phyloP scores from a whole-genome alignment of 2,888 invertebrate genomes.

The Stramonita haemastoma region DNA sequence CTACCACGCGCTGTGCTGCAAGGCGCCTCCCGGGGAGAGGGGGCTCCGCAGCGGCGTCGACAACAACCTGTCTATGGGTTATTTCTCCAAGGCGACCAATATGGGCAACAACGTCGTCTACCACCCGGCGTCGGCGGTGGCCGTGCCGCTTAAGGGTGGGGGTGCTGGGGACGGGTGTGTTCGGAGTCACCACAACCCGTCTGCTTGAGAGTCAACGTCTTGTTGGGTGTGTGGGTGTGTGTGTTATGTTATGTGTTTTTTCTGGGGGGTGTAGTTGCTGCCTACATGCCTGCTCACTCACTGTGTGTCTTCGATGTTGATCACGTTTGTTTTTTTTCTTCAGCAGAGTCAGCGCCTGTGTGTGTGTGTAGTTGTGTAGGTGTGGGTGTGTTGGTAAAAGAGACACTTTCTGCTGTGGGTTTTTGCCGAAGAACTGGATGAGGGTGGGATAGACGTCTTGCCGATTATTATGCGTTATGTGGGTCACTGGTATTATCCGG shows the following conservation, averaged over 20 bases:
- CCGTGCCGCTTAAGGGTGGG: constrained; percentile 5
- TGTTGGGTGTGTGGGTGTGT: too few species aligned
- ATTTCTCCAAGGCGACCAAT: constrained; percentile 40
- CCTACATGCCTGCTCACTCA: constrained; percentile 17
- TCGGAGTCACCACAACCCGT: neutral
- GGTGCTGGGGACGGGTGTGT: neutral
- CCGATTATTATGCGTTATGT: too few species aligned
- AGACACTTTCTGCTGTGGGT: too few species aligned
- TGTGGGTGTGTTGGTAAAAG: too few species aligned
- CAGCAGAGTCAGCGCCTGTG: too few species aligned
- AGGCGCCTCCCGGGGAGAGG: neutral
- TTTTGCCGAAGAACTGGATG: too few species aligned
- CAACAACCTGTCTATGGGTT: constrained; percentile 37
- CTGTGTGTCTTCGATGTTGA: neutral
- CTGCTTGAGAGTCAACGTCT: neutral
- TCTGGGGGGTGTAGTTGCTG: neutral
- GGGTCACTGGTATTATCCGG: too few species aligned
- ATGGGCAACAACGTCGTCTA: constrained; percentile 11
- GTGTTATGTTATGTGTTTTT: neutral
- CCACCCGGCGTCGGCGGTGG: neutral
- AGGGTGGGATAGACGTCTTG: too few species aligned
- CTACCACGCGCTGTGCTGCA: constrained; percentile 42
- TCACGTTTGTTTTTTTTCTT: too few species aligned
- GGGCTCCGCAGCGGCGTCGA: neutral
- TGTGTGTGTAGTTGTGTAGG: too few species aligned